Conservation (phyloP, 2,113 vertebrate species). For the Narcine bancroftii region DNA sequence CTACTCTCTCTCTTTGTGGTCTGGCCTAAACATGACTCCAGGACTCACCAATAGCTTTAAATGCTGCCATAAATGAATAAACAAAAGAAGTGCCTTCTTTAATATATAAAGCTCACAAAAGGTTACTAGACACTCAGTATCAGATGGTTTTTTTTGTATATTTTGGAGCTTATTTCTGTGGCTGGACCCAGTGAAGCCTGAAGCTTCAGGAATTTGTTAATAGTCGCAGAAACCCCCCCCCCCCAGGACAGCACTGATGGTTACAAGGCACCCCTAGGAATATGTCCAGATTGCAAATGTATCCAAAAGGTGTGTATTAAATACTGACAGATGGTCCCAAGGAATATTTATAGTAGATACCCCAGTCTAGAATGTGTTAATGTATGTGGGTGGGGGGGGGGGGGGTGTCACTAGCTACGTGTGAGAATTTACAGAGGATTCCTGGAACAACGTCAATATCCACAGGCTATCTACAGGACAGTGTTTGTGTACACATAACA, state of each 20-base stretch:
- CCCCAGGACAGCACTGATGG: not conserved
- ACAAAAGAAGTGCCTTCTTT: too few relatives aligned
- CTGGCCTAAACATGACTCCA: too few relatives aligned
- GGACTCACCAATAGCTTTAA: too few relatives aligned
- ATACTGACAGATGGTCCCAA: too few relatives aligned
- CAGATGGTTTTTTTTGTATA: not conserved
- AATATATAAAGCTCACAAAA: not conserved
- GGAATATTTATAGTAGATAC: too few relatives aligned
- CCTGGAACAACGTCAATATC: not conserved
- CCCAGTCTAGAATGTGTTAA: too few relatives aligned
- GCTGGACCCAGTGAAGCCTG: not conserved
- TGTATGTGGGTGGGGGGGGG: too few relatives aligned
- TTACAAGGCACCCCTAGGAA: not conserved
- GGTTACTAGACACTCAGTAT: not conserved
- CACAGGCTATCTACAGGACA: not conserved
- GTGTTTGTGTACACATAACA: not conserved
- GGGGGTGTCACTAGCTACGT: too few relatives aligned
- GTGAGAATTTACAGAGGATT: not conserved
- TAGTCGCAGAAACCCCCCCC: not conserved
- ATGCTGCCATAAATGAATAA: too few relatives aligned
- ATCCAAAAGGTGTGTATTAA: too few relatives aligned
- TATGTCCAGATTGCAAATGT: not conserved
- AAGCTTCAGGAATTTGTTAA: not conserved
- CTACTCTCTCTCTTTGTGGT: too few relatives aligned
- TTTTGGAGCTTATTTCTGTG: not conserved